These are phyloP conservation scores for Anguilla pacifica DNA, from an alignment of 2,797 vertebrate genomes.

Conservation along the genomic window DNA sequence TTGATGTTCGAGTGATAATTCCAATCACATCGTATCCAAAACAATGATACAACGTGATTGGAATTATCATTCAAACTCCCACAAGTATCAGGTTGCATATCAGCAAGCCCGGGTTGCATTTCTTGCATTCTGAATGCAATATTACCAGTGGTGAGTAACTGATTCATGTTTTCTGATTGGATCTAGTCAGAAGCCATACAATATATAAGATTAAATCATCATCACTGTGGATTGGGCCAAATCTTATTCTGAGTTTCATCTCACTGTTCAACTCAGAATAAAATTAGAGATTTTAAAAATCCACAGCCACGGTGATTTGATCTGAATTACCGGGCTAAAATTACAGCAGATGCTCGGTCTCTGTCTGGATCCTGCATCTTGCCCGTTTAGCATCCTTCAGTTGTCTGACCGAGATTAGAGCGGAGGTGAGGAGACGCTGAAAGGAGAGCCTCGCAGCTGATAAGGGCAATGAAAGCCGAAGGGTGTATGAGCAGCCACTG, in stretches of 20 bases:
- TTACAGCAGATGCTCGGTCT: neutral
- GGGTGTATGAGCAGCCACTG: neutral
- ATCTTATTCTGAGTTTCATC: too few relatives aligned
- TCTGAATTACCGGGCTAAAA: neutral
- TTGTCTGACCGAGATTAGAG: neutral
- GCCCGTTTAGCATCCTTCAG: neutral
- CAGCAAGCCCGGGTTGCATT: neutral
- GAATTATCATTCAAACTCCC: neutral
- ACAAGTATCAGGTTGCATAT: neutral
- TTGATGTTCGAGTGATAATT: neutral
- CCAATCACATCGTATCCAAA: neutral
- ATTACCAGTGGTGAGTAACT: neutral
- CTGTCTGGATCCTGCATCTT: neutral
- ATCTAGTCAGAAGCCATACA: neutral
- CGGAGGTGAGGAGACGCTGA: neutral
- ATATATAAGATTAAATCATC: too few relatives aligned
- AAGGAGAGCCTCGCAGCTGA: conserved; percentile 2
- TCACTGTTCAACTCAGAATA: neutral
- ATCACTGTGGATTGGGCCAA: too few relatives aligned
- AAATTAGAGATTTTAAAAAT: neutral
- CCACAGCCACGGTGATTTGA: neutral
- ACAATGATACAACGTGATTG: neutral
- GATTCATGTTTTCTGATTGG: neutral
- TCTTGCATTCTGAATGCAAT: neutral
- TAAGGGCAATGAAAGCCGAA: neutral